Conservation (phyloP, 2,888 invertebrate species). For the Plebejus argus region DNA sequence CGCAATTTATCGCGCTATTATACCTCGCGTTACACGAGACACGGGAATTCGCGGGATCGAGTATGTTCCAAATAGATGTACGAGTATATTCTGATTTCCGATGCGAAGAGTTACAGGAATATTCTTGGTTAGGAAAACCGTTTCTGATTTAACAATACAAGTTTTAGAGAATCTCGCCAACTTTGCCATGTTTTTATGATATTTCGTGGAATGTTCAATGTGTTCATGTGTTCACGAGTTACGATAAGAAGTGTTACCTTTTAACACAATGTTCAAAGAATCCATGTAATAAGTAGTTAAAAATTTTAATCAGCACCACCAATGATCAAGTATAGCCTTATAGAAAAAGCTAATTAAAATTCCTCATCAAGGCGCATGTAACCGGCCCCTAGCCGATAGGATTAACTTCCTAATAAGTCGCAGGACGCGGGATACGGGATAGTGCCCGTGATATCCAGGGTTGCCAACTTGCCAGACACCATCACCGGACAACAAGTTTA, state of each 20-base stretch:
- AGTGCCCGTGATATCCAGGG: constrained; percentile 59
- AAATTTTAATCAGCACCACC: constrained; percentile 3
- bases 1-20: constrained; percentile 47
- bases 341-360: constrained; percentile 30
- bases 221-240: no score
- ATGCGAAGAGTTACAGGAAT: not conserved
- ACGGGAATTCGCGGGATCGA: constrained; percentile 5
- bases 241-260: not conserved
- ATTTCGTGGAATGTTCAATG: no score
- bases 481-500: no score
- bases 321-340: not conserved
- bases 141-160: no score
- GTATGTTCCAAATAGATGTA: not conserved
- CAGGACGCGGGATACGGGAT: constrained; percentile 53
- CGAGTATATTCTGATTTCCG: not conserved
- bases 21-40: constrained; percentile 37
- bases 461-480: no score
- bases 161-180: no score
- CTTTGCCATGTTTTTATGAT: no score
- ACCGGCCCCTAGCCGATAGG: constrained; percentile 35
- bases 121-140: not conserved
- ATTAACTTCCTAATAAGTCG: constrained; percentile 56
- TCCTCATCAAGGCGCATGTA: constrained; percentile 14
- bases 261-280: not conserved
- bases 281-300: not conserved